A percentile compares a stretch with the other conserved stretches of the same genome.
These are phyloP conservation scores for Melospiza melodia DNA, from an alignment of 2,113 vertebrate genomes.

Conservation along the genomic window DNA sequence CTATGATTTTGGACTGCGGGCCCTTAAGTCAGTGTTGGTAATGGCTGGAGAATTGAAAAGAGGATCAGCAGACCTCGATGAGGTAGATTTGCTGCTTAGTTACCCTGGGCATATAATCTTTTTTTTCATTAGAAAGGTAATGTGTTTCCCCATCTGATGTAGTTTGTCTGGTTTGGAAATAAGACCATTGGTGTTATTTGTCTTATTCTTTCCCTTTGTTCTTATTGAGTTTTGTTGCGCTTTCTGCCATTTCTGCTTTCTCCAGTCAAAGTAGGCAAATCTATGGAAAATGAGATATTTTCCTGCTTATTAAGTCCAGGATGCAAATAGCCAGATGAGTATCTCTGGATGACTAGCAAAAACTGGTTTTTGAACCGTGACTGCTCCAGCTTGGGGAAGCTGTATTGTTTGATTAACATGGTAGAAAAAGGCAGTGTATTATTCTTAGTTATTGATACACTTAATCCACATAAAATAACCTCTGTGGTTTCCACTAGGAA, in stretches of 20 bases:
- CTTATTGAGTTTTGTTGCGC: not conserved
- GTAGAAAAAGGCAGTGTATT: not conserved
- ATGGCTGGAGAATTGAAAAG: constrained; percentile 97
- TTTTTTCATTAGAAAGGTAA: not conserved
- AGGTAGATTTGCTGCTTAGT: constrained; percentile 76
- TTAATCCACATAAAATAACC: not conserved
- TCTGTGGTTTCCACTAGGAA: not conserved
- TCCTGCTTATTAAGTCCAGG: not conserved
- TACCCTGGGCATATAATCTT: not conserved
- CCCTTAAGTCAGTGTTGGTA: constrained; percentile 93
- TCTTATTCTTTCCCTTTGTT: not conserved
- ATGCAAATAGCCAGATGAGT: not conserved
- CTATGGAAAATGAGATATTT: not conserved
- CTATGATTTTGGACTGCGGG: constrained; percentile 95
- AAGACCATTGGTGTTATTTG: not conserved
- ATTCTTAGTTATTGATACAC: not conserved
- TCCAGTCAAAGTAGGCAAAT: not conserved
- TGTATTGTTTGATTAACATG: not conserved
- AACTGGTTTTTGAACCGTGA: not conserved
- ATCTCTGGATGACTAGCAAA: not conserved
- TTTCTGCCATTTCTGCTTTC: not conserved
- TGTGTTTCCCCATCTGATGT: not conserved
- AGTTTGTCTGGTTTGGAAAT: not conserved
- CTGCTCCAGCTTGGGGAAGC: not conserved
- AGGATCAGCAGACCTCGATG: constrained; percentile 85